These are phyloP conservation scores for Lepidocyrtoides sp. DNA, from an alignment of 2,888 invertebrate genomes.

Conservation along the genomic window DNA sequence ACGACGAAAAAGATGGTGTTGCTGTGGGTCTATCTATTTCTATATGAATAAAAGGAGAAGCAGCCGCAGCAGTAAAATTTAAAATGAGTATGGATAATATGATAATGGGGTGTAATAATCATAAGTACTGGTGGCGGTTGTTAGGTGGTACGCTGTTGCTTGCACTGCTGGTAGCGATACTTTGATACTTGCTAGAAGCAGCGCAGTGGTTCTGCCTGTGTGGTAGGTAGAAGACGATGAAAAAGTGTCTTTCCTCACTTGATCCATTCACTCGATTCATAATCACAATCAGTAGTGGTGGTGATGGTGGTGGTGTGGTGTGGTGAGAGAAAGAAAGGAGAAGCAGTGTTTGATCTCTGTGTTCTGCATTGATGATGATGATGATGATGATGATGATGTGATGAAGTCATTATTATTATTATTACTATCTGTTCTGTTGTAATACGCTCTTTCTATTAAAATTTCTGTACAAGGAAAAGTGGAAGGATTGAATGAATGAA, in stretches of 20 bases:
- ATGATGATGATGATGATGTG: constrained; percentile 23
- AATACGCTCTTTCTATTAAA: constrained; percentile 16
- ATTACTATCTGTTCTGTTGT: not conserved
- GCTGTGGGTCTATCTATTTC: not conserved
- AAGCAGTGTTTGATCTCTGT: not conserved
- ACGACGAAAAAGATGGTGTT: not conserved
- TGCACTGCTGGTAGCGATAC: not conserved
- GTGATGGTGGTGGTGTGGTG: no score
- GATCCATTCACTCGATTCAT: constrained; percentile 28
- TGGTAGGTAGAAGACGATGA: not conserved
- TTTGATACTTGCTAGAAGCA: no score
- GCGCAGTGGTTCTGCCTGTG: not conserved
- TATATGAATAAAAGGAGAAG: not conserved
- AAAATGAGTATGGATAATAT: constrained; percentile 73
- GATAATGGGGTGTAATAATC: constrained; percentile 66
- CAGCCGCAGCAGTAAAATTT: constrained; percentile 16
- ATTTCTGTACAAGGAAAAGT: constrained; percentile 24
- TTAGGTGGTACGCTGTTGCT: constrained; percentile 12
- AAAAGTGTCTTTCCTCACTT: constrained; percentile 40
- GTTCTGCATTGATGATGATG: constrained; percentile 12
- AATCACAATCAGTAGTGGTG: not conserved
- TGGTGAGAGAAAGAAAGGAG: not conserved
- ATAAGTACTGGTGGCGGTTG: constrained; percentile 16
- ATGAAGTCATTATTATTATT: constrained; percentile 51
- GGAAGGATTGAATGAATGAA: not conserved